Percentiles rank a stretch among this genome's conserved stretches.
These are phyloP conservation scores for Pampus argenteus DNA, from an alignment of 2,797 vertebrate species.

Conservation along the genomic window DNA sequence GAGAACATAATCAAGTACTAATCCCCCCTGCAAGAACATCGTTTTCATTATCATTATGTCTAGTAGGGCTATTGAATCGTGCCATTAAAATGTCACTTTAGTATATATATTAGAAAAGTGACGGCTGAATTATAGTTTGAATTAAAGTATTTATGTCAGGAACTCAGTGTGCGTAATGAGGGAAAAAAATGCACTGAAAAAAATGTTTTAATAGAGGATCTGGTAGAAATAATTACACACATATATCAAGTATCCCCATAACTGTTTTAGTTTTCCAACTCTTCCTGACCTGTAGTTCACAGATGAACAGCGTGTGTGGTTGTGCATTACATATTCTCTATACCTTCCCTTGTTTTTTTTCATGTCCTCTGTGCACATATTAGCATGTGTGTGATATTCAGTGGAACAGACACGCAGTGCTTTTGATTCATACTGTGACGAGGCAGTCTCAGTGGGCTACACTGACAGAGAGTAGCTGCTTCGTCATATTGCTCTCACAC, in stretches of 20 bases:
- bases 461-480: constrained; percentile 43
- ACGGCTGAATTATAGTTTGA: constrained; percentile 18
- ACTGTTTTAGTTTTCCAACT: not conserved
- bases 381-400: not conserved
- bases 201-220: not conserved
- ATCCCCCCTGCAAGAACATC: not conserved
- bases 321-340: not conserved
- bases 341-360: not conserved
- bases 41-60: constrained; percentile 9
- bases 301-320: not conserved
- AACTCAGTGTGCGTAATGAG: constrained; percentile 8
- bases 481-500: constrained; percentile 43
- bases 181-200: not conserved
- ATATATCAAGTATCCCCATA: not conserved
- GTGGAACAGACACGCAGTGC: constrained; percentile 15
- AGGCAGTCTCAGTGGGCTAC: constrained; percentile 29
- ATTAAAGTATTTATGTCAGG: constrained; percentile 10
- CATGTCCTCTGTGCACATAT: not conserved
- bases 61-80: not conserved
- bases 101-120: constrained; percentile 1
- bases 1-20: not conserved
- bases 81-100: constrained; percentile 9
- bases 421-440: constrained; percentile 30
- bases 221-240: not conserved
- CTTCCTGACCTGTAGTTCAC: not conserved